Conservation (phyloP, 2,888 invertebrate species). For the Ectobius pallidus region DNA sequence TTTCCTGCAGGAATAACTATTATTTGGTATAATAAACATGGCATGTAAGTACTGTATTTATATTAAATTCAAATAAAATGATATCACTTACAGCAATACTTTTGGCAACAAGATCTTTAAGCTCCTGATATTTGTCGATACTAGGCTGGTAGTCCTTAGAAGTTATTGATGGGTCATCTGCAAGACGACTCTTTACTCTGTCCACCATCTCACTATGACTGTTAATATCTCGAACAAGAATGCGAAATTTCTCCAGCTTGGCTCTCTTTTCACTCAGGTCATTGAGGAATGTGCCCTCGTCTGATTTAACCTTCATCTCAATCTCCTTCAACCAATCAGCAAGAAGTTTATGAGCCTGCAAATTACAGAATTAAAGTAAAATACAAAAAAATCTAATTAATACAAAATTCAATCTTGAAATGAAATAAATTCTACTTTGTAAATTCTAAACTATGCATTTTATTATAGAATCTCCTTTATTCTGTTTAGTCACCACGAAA, state of each 20-base stretch:
- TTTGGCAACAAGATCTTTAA: conserved; percentile 69
- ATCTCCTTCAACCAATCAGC: conserved; percentile 89
- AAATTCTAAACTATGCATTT: background rate
- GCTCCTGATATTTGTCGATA: conserved; percentile 62
- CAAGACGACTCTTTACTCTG: conserved; percentile 74
- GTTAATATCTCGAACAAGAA: conserved; percentile 80
- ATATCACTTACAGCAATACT: conserved; percentile 65
- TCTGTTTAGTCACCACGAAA: background rate
- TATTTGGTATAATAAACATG: too few relatives aligned
- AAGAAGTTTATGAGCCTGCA: conserved; percentile 71
- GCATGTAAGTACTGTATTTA: too few relatives aligned
- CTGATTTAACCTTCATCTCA: conserved; percentile 79
- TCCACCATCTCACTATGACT: conserved; percentile 80
- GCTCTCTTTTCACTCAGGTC: conserved; percentile 92
- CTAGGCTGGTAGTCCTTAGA: conserved; percentile 67
- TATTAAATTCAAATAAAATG: too few relatives aligned
- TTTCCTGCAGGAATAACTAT: too few relatives aligned
- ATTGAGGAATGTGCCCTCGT: conserved; percentile 67
- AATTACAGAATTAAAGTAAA: background rate
- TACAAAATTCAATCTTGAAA: background rate
- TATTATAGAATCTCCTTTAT: background rate
- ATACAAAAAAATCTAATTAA: background rate
- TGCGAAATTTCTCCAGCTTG: conserved; percentile 84
- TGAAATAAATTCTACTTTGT: background rate
- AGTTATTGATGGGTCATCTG: conserved; percentile 70